Evolutionary conservation across 1,140 invertebrate species (phyloP), one percentile per base, ranked within the genome.

Genomic region (Nilaparvata lugens): DNA sequence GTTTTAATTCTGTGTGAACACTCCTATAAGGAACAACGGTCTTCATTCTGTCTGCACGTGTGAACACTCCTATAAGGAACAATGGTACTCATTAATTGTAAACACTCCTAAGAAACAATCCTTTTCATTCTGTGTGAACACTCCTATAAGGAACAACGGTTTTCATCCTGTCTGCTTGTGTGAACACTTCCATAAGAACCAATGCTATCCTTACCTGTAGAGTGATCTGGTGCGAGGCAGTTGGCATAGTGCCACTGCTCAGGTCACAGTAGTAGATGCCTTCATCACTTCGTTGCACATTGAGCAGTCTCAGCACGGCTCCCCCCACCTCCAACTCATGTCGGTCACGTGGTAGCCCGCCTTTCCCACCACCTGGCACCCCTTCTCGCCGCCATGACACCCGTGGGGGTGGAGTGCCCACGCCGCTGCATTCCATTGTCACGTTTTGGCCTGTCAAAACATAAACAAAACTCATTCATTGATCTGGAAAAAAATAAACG

Each of bases 221-320:
- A 42, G 67, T 73, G 31, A 81, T 77, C 14, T 73, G 70, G 63
- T 76, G 74, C 13, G 72, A 72, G 9, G 77, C 64, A 0, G 72
- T 68, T 2, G 73, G 73, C 0, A 71, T 72, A 25, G 77, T 74
- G 16, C 74, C 72, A 45, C 74, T 75, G 4, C 75, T 70, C 25
- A 78, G 73, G 55, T 79, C 79, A 66, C 89, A 91, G 4, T 83
- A 76, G 67, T 91, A 91, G 0, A 79, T 79, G 0, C 88, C 88
- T 58, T 82, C 79, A 72, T 90, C 86, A 21, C 75, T 74, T 13
- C 74, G 69, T 2, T 75, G 78, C 1, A 84, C 75, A 63, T 87
- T 81, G 38, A 72, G 73, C 9, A 91, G 79, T 24, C 81, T 75
- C 0, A 90, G 71, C 21, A 85, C 87, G 19, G 85, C 87, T 48